Evolutionary conservation across 2,113 vertebrate genomes (phyloP).

Genomic region (Cheirogaleus medius): DNA sequence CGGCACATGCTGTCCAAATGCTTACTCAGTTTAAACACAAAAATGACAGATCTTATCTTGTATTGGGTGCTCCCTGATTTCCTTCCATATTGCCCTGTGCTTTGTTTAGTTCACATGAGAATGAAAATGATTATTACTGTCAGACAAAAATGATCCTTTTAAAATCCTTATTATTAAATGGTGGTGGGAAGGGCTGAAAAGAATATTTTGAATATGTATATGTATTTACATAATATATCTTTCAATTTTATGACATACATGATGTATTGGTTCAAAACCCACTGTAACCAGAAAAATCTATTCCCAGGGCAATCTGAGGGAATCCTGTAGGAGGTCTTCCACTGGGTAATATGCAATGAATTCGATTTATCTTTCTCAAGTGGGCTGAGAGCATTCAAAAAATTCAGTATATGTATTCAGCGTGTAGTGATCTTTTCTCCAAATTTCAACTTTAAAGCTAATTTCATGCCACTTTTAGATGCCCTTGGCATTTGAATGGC

Average conservation of each 20-base stretch:
- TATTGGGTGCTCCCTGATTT: background rate
- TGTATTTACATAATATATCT: background rate
- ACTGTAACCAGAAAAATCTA: constrained; percentile 69
- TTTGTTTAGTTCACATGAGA: background rate
- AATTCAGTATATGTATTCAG: constrained; percentile 84
- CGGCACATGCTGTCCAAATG: background rate
- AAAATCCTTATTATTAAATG: constrained; percentile 4
- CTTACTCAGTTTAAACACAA: constrained; percentile 55
- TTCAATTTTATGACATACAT: constrained; percentile 58
- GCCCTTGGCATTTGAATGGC: constrained; percentile 40
- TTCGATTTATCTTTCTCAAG: constrained; percentile 89
- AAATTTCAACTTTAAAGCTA: constrained; percentile 74
- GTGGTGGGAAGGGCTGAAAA: background rate
- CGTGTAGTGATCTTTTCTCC: constrained; percentile 70
- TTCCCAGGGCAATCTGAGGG: constrained; percentile 84
- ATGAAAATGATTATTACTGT: background rate
- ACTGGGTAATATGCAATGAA: constrained; percentile 86
- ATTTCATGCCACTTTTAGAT: constrained; percentile 48
- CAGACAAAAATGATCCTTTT: background rate
- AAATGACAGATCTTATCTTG: constrained; percentile 4
- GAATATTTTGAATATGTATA: background rate
- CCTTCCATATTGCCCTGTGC: background rate
- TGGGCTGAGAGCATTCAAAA: constrained; percentile 91
- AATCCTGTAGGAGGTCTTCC: constrained; percentile 90
- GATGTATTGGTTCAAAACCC: constrained; percentile 52